These are phyloP conservation scores for Gasterosteus nipponicus DNA, from an alignment of 2,113 vertebrate genomes.

Conservation along the genomic window DNA sequence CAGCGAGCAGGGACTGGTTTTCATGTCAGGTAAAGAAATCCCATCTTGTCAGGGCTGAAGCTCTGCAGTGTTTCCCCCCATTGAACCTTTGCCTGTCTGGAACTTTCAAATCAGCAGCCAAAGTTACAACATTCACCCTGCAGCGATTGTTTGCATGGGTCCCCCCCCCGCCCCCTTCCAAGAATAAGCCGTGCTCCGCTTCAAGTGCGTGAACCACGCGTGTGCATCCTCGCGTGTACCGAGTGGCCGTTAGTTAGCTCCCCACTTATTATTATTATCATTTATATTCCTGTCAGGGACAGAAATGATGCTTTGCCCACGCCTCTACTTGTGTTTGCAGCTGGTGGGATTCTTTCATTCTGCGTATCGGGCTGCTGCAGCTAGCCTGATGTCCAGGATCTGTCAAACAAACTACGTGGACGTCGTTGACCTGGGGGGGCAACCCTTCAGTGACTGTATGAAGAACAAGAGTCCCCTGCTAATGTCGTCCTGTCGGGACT, in stretches of 20 bases:
- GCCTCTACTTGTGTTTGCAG: constrained; percentile 4
- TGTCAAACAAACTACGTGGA: background rate
- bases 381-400: background rate
- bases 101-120: background rate
- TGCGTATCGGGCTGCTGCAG: background rate
- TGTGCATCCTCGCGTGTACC: constrained; percentile 41
- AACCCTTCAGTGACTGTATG: background rate
- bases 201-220: constrained; percentile 18
- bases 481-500: background rate
- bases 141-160: background rate
- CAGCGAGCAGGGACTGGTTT: background rate
- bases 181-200: background rate
- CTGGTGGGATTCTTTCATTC: background rate
- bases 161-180: background rate
- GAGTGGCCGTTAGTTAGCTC: constrained; percentile 33
- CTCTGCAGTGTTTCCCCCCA: background rate
- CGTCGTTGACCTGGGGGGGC: no score
- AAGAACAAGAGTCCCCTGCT: background rate
- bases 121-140: background rate
- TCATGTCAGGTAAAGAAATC: background rate
- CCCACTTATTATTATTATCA: background rate
- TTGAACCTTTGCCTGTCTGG: background rate
- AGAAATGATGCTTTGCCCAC: constrained; percentile 69
- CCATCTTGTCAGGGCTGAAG: background rate
- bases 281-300: constrained; percentile 48